Evolutionary conservation across 2,797 vertebrate genomes (phyloP), one percentile per base, ranked within the genome.

Genomic region (Sitta carolinensis): DNA sequence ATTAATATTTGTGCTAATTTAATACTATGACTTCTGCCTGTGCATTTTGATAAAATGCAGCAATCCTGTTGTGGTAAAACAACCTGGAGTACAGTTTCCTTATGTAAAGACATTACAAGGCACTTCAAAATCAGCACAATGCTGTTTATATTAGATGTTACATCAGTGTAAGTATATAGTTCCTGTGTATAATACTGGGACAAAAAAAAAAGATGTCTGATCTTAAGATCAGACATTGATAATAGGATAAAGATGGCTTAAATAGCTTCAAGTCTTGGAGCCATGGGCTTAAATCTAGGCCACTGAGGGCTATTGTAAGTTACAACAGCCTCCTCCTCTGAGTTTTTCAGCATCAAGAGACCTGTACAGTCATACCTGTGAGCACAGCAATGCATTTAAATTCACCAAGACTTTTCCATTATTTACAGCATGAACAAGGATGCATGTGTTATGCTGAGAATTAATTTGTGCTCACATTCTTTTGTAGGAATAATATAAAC

Each of bases 181-280:
- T 51, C 6, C 16, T 25, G 12, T 58, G n/a, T 29, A 19, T 52
- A 50, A 70, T 9, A 50, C 18, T n/a, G 30, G 9, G 62, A 40
- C 25, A 58, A 74, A 76, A 25, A 36, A 36, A 89, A 70, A 50
- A 50, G 0, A 72, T n/a, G 50, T 54, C 69, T 91, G 21, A 79
- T 87, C 55, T 75, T 68, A 48, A 89, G 63, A 89, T 86, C 45
- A 93, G 81, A 84, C 70, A 61, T 55, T 73, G 68, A 67, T 79
- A 87, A 92, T 62, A 57, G 17, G 66, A 67, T 87, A 91, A 92
- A 87, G 30, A 64, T 64, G 30, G 26, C 67, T 93, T 93, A 90
- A 84, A 89, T 27, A 73, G 25, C 34, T 73, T 64, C 29, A 84
- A 84, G 47, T 43, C 36, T 90, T 62, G 87, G 70, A 93, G 81